Conservation (phyloP, 92 coral and sea anemone species). For the Bergia sp. region DNA sequence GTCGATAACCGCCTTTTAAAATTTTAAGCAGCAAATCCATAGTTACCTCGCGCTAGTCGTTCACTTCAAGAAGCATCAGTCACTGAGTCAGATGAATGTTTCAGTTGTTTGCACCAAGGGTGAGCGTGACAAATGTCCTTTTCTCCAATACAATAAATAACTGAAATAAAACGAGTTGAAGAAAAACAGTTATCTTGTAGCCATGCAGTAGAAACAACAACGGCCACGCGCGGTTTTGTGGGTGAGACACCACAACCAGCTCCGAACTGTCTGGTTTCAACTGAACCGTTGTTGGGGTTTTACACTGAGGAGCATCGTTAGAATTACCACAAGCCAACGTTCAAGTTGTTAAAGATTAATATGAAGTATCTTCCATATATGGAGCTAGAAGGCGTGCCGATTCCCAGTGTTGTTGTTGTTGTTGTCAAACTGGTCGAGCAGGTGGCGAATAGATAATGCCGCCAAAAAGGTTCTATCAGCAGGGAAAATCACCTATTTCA, state of each 20-base stretch:
- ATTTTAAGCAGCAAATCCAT: not conserved
- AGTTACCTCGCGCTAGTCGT: not conserved
- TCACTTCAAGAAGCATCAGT: not conserved
- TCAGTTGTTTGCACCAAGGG: not conserved
- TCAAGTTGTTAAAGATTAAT: not conserved
- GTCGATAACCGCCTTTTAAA: not conserved
- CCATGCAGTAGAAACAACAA: too few species aligned
- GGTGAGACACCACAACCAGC: not conserved
- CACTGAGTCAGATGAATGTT: not conserved
- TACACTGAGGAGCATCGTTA: not conserved
- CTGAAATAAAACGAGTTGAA: not conserved
- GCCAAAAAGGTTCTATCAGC: too few species aligned
- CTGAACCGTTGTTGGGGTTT: not conserved
- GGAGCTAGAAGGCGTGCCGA: not conserved
- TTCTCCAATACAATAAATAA: too few species aligned
- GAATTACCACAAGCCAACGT: not conserved
- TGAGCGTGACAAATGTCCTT: not conserved
- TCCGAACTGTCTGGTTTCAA: not conserved
- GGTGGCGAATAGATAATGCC: conserved; percentile 12
- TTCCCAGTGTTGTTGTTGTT: not conserved
- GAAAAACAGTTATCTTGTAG: not conserved
- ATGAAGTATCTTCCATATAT: not conserved
- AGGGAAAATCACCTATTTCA: not conserved
- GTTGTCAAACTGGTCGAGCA: conserved; percentile 1
- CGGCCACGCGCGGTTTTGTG: not conserved